These are phyloP conservation scores for Caenorhabditis tropicalis DNA, from an alignment of 1,140 invertebrate genomes.

Conservation along the genomic window DNA sequence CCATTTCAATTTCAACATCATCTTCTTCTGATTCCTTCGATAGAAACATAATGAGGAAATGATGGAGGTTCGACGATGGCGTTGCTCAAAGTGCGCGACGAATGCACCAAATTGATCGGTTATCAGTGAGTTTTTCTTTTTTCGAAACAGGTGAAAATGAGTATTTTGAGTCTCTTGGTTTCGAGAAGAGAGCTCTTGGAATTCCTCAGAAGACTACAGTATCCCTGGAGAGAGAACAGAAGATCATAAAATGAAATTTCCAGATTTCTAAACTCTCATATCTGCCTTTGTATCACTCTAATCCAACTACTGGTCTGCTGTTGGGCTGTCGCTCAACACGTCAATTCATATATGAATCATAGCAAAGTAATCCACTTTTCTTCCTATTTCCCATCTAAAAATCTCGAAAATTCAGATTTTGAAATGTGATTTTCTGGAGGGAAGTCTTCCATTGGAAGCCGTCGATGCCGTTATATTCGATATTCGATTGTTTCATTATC, in stretches of 20 bases:
- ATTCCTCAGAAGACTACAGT: no score
- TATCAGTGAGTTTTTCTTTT: conserved; percentile 21
- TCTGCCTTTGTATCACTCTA: conserved; percentile 64
- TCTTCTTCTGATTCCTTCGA: neutral
- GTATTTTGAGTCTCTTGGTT: no score
- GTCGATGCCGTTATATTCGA: conserved; percentile 71
- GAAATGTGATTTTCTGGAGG: conserved; percentile 67
- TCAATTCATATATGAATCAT: conserved; percentile 62
- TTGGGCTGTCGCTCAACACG: conserved; percentile 67
- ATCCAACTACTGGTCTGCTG: conserved; percentile 64
- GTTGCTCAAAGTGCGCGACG: conserved; percentile 53
- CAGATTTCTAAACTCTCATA: conserved; percentile 65
- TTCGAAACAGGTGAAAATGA: neutral
- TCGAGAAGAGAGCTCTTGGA: no score
- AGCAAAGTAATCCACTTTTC: conserved; percentile 55
- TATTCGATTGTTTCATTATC: conserved; percentile 66
- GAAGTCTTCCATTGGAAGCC: conserved; percentile 59
- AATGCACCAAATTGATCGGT: conserved; percentile 37
- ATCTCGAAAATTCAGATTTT: conserved; percentile 59
- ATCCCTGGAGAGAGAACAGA: no score
- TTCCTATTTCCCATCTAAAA: neutral
- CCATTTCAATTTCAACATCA: no score
- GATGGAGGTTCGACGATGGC: conserved; percentile 4
- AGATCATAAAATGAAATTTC: no score
- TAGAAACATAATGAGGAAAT: conserved; percentile 6